Percentiles rank a stretch among this genome's conserved stretches.
These are phyloP conservation scores for Procavia capensis DNA, from an alignment of 2,113 vertebrate species.

Conservation along the genomic window DNA sequence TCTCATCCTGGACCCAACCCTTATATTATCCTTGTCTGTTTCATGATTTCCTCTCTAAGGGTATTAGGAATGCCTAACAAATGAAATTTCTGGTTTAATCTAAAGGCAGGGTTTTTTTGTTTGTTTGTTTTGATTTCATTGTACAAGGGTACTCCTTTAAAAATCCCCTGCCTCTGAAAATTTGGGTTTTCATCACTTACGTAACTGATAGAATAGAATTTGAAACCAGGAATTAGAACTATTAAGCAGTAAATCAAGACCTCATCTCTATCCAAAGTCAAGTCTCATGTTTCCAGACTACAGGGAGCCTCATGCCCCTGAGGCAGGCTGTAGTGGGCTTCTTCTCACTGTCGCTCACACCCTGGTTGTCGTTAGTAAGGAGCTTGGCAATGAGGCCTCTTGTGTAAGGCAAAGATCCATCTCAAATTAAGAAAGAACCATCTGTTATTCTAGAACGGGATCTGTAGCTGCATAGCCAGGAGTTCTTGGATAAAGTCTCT, in stretches of 20 bases:
- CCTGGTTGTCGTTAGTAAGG: neutral
- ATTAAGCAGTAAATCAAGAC: too few relatives aligned
- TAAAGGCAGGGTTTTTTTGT: neutral
- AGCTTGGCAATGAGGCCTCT: neutral
- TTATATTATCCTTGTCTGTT: neutral
- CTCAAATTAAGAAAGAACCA: neutral
- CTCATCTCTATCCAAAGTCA: too few relatives aligned
- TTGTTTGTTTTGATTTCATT: neutral
- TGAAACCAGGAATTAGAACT: neutral
- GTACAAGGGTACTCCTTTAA: neutral
- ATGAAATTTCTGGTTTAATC: neutral
- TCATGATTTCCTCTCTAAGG: neutral
- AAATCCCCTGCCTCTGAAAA: neutral
- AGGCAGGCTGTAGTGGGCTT: neutral
- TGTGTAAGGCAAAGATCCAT: neutral
- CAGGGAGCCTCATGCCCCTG: too few relatives aligned
- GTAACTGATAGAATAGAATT: neutral
- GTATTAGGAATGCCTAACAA: accelerated
- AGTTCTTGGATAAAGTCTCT: too few relatives aligned
- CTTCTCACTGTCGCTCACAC: too few relatives aligned
- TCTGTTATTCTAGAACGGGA: neutral
- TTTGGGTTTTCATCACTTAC: neutral
- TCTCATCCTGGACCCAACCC: neutral
- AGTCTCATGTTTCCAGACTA: too few relatives aligned
- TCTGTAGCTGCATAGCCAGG: neutral